Evolutionary conservation across 2,113 vertebrate species (phyloP).

Genomic region (Pterocles burchelli): DNA sequence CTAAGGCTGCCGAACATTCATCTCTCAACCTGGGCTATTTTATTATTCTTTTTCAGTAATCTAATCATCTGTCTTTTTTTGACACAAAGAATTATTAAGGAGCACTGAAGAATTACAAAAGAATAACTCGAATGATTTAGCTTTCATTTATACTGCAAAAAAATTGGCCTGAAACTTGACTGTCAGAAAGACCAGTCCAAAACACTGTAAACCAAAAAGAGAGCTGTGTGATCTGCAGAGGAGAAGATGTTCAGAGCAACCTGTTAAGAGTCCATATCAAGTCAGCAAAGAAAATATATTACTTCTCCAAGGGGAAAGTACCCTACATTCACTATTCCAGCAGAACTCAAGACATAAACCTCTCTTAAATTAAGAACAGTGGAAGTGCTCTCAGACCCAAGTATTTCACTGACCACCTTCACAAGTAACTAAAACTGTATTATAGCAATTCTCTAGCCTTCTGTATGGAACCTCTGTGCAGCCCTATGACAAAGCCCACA

Average conservation of each 20-base stretch:
- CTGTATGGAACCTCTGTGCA: background rate
- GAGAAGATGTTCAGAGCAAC: background rate
- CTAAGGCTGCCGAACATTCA: background rate
- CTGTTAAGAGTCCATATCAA: background rate
- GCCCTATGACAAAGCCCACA: background rate
- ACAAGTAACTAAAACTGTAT: background rate
- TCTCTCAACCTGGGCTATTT: background rate
- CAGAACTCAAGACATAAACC: background rate
- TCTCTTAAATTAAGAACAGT: background rate
- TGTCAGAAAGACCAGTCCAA: background rate
- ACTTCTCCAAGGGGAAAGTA: background rate
- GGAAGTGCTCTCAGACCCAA: background rate
- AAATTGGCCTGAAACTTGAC: background rate
- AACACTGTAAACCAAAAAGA: background rate
- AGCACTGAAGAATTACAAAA: background rate
- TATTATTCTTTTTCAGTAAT: background rate
- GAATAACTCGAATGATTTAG: background rate
- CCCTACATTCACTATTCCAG: background rate
- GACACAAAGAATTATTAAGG: background rate
- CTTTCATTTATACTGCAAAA: background rate
- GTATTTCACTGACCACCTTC: background rate
- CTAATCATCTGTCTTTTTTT: background rate
- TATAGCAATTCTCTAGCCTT: background rate
- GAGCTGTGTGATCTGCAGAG: background rate
- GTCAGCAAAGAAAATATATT: background rate